These are phyloP conservation scores for Hippocampus mohnikei DNA, from an alignment of 2,113 vertebrate genomes.

Conservation along the genomic window DNA sequence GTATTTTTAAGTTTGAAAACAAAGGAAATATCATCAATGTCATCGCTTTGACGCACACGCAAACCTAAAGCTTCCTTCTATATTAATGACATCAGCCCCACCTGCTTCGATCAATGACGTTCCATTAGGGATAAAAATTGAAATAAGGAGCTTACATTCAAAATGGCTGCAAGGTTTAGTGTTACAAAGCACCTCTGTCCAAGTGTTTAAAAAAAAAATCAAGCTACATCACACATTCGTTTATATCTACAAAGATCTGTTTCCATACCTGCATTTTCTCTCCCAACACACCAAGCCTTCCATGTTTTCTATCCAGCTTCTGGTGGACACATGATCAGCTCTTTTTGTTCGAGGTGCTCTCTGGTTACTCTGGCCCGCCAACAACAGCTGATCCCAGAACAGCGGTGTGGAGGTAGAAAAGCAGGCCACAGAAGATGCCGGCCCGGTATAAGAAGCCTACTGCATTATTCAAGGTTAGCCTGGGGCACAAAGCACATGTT, in stretches of 20 bases:
- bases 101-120: background rate
- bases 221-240: background rate
- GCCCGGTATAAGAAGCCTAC: conserved; percentile 22
- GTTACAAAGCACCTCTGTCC: background rate
- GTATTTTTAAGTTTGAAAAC: background rate
- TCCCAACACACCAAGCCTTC: conserved; percentile 2
- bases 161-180: background rate
- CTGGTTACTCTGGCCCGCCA: conserved; percentile 43
- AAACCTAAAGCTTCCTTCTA: background rate
- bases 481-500: conserved; percentile 14
- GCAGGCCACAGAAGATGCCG: background rate
- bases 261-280: conserved; percentile 1
- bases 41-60: no score
- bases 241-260: background rate
- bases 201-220: background rate
- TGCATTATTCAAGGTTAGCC: conserved; percentile 45
- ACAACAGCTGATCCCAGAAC: conserved; percentile 13
- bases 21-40: no score
- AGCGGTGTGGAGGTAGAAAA: background rate
- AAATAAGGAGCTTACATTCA: background rate
- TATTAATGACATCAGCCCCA: background rate
- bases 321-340: conserved; percentile 52
- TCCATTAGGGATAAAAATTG: background rate
- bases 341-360: conserved; percentile 49
- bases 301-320: conserved; percentile 28